Conservation (phyloP, 2,113 vertebrate genomes). For the human region GRCh38 chr2:122795001-122795500, state of each 20-base stretch:
- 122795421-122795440: background rate
- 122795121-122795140: background rate
- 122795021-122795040: fast-evolving
- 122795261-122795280: background rate
- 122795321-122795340: background rate
- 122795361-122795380: background rate
- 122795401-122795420: background rate
- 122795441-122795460: background rate
- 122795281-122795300: fast-evolving
- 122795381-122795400: background rate
- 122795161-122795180: background rate
- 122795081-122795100: no score
- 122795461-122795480: no score
- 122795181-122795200: background rate
- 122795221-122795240: background rate
- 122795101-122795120: fast-evolving
- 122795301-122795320: background rate
- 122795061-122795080: background rate
- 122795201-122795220: background rate
- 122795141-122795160: background rate
- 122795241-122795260: no score
- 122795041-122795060: no score
- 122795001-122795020: fast-evolving
- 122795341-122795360: background rate
- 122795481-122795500: background rate